phyloP scores from a whole-genome alignment of 1,140 invertebrate genomes.

The Oppia nitens region DNA sequence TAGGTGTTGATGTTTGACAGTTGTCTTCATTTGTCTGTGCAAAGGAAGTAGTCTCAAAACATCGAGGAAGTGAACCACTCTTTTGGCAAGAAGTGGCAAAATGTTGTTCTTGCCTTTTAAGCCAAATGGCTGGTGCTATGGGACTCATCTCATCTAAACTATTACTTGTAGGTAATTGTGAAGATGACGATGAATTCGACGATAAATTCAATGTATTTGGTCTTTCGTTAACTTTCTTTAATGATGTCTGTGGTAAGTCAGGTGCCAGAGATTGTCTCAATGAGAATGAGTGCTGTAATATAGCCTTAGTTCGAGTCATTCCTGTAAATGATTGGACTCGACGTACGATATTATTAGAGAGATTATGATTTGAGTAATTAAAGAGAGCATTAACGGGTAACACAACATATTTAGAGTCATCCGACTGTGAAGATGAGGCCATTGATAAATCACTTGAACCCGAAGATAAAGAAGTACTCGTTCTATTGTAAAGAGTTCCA shows the following conservation, averaged over 20 bases:
- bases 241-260: conserved; percentile 1
- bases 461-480: neutral
- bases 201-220: neutral
- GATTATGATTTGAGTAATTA: neutral
- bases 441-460: conserved; percentile 4
- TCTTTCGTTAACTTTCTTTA: neutral
- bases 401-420: neutral
- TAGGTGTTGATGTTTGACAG: neutral
- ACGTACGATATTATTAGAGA: conserved; percentile 1
- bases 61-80: conserved; percentile 55
- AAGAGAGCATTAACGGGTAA: neutral
- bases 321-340: conserved; percentile 21
- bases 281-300: conserved; percentile 18
- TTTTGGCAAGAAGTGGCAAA: conserved; percentile 37
- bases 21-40: neutral
- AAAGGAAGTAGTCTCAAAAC: conserved; percentile 38
- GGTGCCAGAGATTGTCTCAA: conserved; percentile 11
- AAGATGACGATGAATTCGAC: conserved; percentile 9
- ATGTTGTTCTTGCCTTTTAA: conserved; percentile 39
- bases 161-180: conserved; percentile 19
- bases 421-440: neutral
- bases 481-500: neutral
- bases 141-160: conserved; percentile 27
- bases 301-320: conserved; percentile 17
- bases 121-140: conserved; percentile 39